Conservation (phyloP, 1,140 invertebrate genomes). For the Hydropsyche tenuis region DNA sequence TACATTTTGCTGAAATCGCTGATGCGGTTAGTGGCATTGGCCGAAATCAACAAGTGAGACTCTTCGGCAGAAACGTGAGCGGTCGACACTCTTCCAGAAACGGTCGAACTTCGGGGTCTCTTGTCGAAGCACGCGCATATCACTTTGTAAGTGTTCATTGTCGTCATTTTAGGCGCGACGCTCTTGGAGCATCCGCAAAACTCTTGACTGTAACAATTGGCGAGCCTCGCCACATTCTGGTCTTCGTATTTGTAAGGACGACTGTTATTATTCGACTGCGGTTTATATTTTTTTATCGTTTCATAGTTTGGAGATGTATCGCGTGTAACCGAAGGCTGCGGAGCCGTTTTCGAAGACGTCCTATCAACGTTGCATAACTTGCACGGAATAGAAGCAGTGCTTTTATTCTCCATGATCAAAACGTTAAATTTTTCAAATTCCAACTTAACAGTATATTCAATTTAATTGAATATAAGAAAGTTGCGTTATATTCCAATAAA, state of each 20-base stretch:
- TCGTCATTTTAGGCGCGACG: slow-evolving; percentile 4
- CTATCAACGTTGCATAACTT: not conserved
- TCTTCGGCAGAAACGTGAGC: slow-evolving; percentile 20
- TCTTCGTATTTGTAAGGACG: not conserved
- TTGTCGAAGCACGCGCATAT: slow-evolving; percentile 38
- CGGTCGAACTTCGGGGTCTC: slow-evolving; percentile 41
- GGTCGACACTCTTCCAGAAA: slow-evolving; percentile 26
- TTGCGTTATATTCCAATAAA: too few relatives aligned
- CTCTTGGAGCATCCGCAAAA: not conserved
- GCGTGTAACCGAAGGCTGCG: too few relatives aligned
- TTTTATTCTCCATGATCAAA: not conserved
- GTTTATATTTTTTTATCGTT: slow-evolving; percentile 16
- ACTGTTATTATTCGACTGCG: too few relatives aligned
- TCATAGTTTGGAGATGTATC: slow-evolving; percentile 20
- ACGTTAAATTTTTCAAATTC: not conserved
- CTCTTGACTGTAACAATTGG: not conserved
- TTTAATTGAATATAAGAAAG: too few relatives aligned
- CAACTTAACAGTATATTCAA: not conserved
- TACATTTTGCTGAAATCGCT: slow-evolving; percentile 41
- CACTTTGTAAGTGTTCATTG: not conserved
- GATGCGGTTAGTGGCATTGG: slow-evolving; percentile 30
- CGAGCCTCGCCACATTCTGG: not conserved
- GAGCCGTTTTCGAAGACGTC: slow-evolving; percentile 3
- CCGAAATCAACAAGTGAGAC: not conserved
- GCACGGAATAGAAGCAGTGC: not conserved